Conservation (phyloP, 2,888 invertebrate species). For the Plutella xylostella region DNA sequence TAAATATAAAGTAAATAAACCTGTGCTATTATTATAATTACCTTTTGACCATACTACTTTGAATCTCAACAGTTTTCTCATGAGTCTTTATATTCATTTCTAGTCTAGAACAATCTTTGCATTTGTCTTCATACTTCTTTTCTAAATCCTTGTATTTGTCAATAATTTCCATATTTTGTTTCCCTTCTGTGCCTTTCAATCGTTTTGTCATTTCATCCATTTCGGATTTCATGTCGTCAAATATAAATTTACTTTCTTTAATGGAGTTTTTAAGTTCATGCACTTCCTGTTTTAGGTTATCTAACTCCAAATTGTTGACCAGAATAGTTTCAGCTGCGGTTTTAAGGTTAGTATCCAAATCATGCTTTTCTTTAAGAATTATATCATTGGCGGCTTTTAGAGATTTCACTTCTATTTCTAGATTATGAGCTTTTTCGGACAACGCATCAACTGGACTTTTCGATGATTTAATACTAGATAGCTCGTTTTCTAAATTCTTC, state of each 20-base stretch:
- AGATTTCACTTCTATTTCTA: constrained; percentile 29
- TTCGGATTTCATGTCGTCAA: constrained; percentile 45
- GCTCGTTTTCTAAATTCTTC: constrained; percentile 22
- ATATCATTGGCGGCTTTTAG: constrained; percentile 36
- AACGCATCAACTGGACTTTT: constrained; percentile 27
- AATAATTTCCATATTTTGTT: constrained; percentile 34
- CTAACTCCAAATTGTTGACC: constrained; percentile 39
- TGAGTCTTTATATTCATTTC: constrained; percentile 48
- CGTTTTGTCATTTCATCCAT: too few species aligned
- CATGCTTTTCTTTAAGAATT: constrained; percentile 39
- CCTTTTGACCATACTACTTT: constrained; percentile 52
- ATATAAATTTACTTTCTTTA: constrained; percentile 34
- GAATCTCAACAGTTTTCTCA: constrained; percentile 52
- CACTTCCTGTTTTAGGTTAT: constrained; percentile 44
- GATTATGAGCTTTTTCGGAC: constrained; percentile 23
- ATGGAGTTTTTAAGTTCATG: constrained; percentile 38
- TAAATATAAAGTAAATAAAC: too few species aligned
- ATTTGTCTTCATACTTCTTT: constrained; percentile 25
- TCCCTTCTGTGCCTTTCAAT: constrained; percentile 36
- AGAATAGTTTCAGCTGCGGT: constrained; percentile 38
- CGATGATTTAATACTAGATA: constrained; percentile 17
- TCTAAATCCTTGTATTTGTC: constrained; percentile 26
- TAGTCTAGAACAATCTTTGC: not conserved
- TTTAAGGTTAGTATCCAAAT: constrained; percentile 35
- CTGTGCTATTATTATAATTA: constrained; percentile 21